Percentiles rank a stretch among this genome's conserved stretches.
Evolutionary conservation across 2,888 invertebrate species (phyloP).

Genomic region (Herminia tarsipennalis): DNA sequence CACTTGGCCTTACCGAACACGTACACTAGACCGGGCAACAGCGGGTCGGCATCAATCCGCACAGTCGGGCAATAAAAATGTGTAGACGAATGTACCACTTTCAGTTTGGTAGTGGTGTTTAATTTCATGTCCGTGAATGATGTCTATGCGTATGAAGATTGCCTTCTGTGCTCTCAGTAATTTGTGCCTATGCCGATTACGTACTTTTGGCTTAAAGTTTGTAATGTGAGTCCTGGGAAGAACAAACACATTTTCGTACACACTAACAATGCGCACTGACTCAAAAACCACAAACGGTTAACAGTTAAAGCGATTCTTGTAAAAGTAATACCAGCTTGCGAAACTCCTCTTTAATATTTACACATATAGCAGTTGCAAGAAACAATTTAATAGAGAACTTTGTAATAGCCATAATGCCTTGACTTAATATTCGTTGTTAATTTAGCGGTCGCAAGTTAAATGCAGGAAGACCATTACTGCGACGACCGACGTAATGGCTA

Average conservation of each 20-base stretch:
- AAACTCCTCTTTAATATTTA: constrained; percentile 13
- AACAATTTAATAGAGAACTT: constrained; percentile 24
- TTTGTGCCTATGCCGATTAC: no score
- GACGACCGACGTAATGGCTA: constrained; percentile 56
- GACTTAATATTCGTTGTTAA: constrained; percentile 59
- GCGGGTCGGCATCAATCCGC: no score
- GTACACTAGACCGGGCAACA: no score
- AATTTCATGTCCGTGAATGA: no score
- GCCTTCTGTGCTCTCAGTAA: no score
- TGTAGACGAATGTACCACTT: no score
- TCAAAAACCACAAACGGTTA: constrained; percentile 9
- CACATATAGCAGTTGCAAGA: constrained; percentile 6
- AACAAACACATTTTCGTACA: constrained; percentile 11
- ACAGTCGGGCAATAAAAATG: no score
- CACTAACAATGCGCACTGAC: not conserved
- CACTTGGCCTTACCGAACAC: no score
- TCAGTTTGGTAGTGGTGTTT: no score
- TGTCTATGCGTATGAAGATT: no score
- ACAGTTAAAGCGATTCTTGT: not conserved
- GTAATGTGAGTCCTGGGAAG: constrained; percentile 9
- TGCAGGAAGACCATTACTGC: constrained; percentile 56
- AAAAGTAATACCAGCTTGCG: constrained; percentile 6
- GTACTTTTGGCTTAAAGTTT: constrained; percentile 25
- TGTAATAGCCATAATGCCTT: constrained; percentile 33
- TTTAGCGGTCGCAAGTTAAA: constrained; percentile 56